Conservation (phyloP, 2,797 vertebrate species). For the Pelochelys cantorii region DNA sequence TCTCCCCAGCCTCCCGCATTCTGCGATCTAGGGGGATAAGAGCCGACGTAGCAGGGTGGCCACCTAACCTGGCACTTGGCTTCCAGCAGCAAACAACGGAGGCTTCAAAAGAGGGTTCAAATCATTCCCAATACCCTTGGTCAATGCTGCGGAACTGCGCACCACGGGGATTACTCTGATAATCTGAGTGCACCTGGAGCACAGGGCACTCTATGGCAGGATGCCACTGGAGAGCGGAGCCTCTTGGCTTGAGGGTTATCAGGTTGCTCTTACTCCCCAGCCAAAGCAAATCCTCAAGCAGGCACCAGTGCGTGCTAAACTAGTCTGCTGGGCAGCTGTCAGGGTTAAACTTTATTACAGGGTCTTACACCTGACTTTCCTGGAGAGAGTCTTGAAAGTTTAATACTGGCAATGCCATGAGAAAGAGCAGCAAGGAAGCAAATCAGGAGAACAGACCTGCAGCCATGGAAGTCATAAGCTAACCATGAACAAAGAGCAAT, state of each 20-base stretch:
- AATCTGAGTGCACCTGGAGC: background rate
- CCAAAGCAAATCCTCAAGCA: background rate
- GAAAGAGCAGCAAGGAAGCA: background rate
- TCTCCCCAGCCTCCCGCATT: fast-evolving
- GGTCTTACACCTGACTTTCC: background rate
- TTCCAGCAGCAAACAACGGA: background rate
- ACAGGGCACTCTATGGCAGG: background rate
- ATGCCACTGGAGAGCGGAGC: background rate
- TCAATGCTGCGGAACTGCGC: background rate
- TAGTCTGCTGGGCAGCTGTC: background rate
- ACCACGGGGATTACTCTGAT: background rate
- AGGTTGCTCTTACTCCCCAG: background rate
- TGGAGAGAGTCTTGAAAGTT: too few relatives aligned
- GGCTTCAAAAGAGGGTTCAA: background rate
- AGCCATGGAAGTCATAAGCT: background rate
- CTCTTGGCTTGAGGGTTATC: background rate
- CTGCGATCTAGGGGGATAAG: background rate
- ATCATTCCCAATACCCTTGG: background rate
- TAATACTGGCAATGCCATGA: background rate
- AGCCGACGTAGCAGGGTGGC: background rate
- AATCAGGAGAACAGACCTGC: background rate
- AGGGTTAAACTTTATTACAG: background rate
- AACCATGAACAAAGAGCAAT: too few relatives aligned
- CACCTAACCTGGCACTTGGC: background rate
- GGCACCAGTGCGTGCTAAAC: background rate